These are phyloP conservation scores for Cataglyphis hispanica DNA, from an alignment of 1,140 invertebrate genomes.

Conservation along the genomic window DNA sequence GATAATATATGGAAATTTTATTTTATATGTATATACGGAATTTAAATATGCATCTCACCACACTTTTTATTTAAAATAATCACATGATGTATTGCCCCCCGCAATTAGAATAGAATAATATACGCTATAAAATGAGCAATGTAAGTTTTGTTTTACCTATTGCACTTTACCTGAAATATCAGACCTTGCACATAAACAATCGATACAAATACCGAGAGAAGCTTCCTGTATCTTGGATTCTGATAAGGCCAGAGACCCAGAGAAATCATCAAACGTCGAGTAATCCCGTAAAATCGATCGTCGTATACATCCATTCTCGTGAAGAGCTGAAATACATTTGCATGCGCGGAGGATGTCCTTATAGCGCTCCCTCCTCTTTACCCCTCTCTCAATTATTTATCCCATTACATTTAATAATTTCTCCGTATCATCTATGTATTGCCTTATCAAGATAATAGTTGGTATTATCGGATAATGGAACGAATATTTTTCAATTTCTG, in stretches of 20 bases:
- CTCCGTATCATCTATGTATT: background rate
- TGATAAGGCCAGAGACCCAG: conserved; percentile 5
- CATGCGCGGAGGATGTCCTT: background rate
- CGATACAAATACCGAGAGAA: background rate
- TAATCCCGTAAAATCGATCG: background rate
- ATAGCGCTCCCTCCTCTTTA: background rate
- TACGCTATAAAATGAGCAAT: background rate
- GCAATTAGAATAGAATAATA: too few relatives aligned
- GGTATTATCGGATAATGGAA: background rate
- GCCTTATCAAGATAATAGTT: background rate
- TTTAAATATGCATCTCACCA: too few relatives aligned
- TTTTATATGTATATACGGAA: too few relatives aligned
- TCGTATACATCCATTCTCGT: background rate
- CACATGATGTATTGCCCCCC: too few relatives aligned
- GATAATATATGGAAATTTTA: too few relatives aligned
- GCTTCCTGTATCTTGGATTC: background rate
- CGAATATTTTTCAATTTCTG: background rate
- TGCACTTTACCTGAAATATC: background rate
- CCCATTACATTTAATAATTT: background rate
- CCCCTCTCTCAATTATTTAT: too few relatives aligned
- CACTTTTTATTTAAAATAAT: too few relatives aligned
- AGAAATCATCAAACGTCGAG: conserved; percentile 1
- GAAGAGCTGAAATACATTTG: background rate
- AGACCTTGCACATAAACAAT: background rate
- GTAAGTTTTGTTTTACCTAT: background rate